phyloP scores from a whole-genome alignment of 2,797 vertebrate genomes.

The Phyllotis vaccarum region DNA sequence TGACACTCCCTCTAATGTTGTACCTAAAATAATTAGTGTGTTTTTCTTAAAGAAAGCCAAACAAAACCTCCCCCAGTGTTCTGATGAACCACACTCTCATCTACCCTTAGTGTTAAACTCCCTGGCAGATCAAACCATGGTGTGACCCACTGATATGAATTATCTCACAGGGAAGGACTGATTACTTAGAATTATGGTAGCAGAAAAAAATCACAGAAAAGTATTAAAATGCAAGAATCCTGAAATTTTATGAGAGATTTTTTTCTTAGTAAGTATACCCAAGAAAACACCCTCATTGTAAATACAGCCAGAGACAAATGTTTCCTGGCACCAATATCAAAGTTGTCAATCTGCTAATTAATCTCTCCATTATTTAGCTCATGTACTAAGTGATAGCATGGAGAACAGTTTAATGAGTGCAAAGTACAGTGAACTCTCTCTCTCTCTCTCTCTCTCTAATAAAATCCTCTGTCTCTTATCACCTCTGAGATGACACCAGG shows the following conservation, averaged over 20 bases:
- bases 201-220: background rate
- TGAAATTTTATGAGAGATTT: background rate
- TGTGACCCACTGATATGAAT: background rate
- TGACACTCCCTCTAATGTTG: background rate
- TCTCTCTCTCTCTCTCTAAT: too few relatives aligned
- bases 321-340: background rate
- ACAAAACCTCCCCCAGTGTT: background rate
- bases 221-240: background rate
- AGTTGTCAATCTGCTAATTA: background rate
- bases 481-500: background rate
- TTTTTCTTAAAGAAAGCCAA: background rate
- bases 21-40: background rate
- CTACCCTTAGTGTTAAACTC: background rate
- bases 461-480: background rate
- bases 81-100: background rate
- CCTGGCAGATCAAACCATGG: background rate
- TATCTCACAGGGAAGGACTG: fast-evolving
- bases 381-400: background rate
- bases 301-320: background rate
- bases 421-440: background rate
- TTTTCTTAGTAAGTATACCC: background rate
- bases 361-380: background rate
- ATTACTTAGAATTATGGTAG: background rate
- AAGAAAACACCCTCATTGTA: background rate
- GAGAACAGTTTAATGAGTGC: background rate